phyloP scores from a whole-genome alignment of 2,888 invertebrate genomes.

The Sminthurinus aureus region DNA sequence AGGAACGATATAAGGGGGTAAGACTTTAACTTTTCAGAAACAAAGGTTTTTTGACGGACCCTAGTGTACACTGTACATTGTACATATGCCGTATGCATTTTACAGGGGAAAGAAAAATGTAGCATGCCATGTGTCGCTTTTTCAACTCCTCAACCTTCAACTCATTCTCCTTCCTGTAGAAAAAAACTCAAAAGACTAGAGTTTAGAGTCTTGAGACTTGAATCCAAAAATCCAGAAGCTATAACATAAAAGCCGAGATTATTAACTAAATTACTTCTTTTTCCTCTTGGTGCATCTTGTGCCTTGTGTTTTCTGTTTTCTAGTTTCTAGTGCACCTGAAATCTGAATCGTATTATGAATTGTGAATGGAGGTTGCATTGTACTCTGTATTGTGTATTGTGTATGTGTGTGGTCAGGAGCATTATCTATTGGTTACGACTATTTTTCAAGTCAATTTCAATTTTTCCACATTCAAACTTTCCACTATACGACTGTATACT shows the following conservation, averaged over 20 bases:
- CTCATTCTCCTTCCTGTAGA: neutral
- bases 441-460: conserved; percentile 22
- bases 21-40: too few relatives aligned
- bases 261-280: conserved; percentile 10
- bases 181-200: neutral
- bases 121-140: conserved; percentile 20
- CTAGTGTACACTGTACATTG: neutral
- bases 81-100: neutral
- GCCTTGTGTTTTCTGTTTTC: too few relatives aligned
- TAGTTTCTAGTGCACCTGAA: too few relatives aligned
- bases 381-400: neutral
- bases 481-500: neutral
- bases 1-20: too few relatives aligned
- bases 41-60: neutral
- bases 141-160: neutral
- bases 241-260: neutral
- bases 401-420: conserved; percentile 18
- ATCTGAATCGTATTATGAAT: too few relatives aligned
- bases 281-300: too few relatives aligned
- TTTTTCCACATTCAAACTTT: neutral
- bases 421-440: conserved; percentile 14
- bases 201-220: neutral
- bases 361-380: too few relatives aligned
- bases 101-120: neutral
- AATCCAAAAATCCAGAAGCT: conserved; percentile 8